Evolutionary conservation across 2,113 vertebrate genomes (phyloP).

Genomic region (Oenanthe melanoleuca): DNA sequence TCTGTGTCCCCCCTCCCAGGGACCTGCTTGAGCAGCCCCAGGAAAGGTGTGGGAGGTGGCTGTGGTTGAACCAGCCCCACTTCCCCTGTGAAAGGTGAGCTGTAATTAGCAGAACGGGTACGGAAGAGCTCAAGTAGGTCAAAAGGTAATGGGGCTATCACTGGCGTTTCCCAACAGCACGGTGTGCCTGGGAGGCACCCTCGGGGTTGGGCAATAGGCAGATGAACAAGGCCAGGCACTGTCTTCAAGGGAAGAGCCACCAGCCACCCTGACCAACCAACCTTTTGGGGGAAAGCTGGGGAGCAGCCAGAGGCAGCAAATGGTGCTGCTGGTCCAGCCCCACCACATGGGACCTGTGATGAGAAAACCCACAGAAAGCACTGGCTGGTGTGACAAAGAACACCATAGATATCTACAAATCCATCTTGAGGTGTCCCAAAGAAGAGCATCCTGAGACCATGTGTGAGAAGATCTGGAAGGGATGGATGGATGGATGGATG

Average conservation of each 20-base stretch:
- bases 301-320: neutral
- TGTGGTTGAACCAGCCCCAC: neutral
- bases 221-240: neutral
- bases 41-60: constrained; percentile 21
- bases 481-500: neutral
- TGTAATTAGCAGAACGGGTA: constrained; percentile 32
- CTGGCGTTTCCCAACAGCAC: neutral
- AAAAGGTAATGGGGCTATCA: constrained; percentile 54
- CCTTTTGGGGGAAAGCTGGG: neutral
- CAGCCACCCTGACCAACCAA: neutral
- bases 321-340: neutral
- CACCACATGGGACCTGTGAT: neutral
- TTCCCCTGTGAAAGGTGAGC: neutral
- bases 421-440: neutral
- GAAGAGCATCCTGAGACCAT: rapidly evolving
- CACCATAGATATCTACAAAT: neutral
- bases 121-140: constrained; percentile 47
- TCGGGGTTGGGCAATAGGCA: neutral
- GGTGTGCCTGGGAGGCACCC: neutral
- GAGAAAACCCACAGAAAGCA: neutral
- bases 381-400: neutral
- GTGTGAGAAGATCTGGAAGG: neutral
- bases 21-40: neutral
- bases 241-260: neutral
- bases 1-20: neutral